A percentile compares a stretch with the other conserved stretches of the same genome.
phyloP scores from a whole-genome alignment of 2,888 invertebrate species.

The Chrysotoxum bicinctum region DNA sequence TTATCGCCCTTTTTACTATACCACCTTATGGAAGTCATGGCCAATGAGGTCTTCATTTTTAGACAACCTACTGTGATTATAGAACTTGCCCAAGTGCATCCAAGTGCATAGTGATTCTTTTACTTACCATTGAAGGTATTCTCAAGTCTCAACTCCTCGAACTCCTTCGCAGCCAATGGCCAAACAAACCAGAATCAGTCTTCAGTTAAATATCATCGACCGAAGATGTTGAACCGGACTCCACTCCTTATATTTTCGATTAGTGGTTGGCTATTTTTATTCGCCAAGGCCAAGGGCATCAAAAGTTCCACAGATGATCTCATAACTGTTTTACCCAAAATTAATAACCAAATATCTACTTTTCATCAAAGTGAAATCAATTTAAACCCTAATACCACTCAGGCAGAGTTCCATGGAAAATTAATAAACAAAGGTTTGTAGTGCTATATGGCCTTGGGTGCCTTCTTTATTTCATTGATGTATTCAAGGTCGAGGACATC shows the following conservation, averaged over 20 bases:
- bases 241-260: neutral
- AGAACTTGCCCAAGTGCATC: constrained; percentile 61
- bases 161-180: neutral
- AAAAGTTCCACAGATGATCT: neutral
- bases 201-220: constrained; percentile 30
- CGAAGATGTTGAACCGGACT: constrained; percentile 37
- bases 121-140: neutral
- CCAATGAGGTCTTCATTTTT: constrained; percentile 14
- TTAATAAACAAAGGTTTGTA: neutral
- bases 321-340: neutral
- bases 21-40: neutral
- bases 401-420: neutral
- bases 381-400: neutral
- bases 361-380: constrained; percentile 28
- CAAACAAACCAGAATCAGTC: neutral
- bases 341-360: neutral
- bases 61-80: constrained; percentile 27
- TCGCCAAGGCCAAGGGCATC: neutral
- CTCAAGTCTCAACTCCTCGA: constrained; percentile 15
- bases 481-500: constrained; percentile 77
- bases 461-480: neutral
- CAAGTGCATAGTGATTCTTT: constrained; percentile 22
- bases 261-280: neutral
- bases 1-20: constrained; percentile 40
- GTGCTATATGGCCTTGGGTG: too few relatives aligned